Percentiles rank a stretch among this genome's conserved stretches.
Conservation (phyloP, 2,113 vertebrate species). For the Ceyx cyanopectus region DNA sequence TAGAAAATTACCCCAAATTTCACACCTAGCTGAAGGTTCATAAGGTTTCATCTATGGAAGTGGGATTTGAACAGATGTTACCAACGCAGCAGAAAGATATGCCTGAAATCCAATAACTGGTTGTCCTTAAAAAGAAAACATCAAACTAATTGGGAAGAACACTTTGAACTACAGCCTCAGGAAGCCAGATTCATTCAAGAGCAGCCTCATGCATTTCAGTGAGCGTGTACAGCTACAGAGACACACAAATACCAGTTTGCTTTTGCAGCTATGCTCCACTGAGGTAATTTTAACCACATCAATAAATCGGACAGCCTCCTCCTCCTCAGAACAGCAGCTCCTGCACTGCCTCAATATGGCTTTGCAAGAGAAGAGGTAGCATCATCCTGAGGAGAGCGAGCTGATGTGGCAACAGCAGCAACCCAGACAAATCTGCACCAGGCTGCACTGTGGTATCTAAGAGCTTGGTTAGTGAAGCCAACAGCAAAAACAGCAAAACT, state of each 20-base stretch:
- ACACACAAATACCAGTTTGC: background rate
- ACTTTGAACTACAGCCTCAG: background rate
- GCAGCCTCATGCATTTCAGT: background rate
- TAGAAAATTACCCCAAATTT: background rate
- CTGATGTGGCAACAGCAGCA: background rate
- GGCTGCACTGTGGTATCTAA: background rate
- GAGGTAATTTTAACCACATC: background rate
- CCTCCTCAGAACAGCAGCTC: background rate
- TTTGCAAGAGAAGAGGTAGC: background rate
- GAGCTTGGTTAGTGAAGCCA: accelerated
- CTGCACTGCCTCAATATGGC: background rate
- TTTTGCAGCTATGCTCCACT: background rate
- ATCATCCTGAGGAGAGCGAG: background rate
- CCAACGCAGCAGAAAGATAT: background rate
- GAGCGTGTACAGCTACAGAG: background rate
- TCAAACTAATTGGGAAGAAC: background rate
- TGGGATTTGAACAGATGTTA: background rate
- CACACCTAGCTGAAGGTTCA: background rate
- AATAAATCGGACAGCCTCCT: background rate
- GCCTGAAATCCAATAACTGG: background rate
- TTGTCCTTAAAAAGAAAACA: background rate
- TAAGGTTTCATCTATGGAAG: background rate
- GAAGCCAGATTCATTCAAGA: background rate
- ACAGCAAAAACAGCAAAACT: background rate
- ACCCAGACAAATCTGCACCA: background rate